Evolutionary conservation across 1,140 invertebrate genomes (phyloP), one percentile per base, ranked within the genome.

Genomic region (Mycetomoellerius zeteki): DNA sequence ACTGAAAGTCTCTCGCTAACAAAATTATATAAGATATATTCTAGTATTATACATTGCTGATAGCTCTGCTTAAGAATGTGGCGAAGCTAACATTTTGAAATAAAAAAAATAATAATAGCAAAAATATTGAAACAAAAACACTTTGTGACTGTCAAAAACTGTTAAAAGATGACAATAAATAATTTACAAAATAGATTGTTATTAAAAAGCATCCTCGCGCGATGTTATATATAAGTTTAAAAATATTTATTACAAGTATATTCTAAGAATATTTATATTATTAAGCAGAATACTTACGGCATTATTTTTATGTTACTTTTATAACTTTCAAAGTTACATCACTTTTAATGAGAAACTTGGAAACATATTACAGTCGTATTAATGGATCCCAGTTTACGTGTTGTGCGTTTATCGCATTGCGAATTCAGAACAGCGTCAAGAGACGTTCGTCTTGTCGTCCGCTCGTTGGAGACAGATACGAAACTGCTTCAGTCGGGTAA

Each of bases 391-490:
- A 58, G 71, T 47, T 37, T 37, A 37, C 37, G 65, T 47, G 30
- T 52, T 65, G 73, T 58, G 19, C 67, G 77, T 89, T 89, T 64
- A 85, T 85, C 71, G 72, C 81, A 77, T 82, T 54, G 62, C 56
- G 76, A 87, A 89, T 85, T 89, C 77, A 80, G 76, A 33, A 75
- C 67, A 58, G 67, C 71, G 85, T 50, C 62, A 62, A 65, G 71
- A 86, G 24, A 84, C 54, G 54, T 88, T 78, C 85, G 84, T 77
- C 86, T 85, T 80, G 77, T 85, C 77, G 81, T 75, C 27, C 64
- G 65, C 60, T 77, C 85, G 50, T 54, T 14, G 56, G 69, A 89
- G 88, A 81, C 75, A 86, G 86, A 88, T 69, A 87, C 30, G 75
- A 69, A 69, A 43, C 73, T 78, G 24, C 65, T 24, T 56, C 64